These are phyloP conservation scores for Hypolimnas misippus DNA, from an alignment of 2,888 invertebrate species.

Conservation along the genomic window DNA sequence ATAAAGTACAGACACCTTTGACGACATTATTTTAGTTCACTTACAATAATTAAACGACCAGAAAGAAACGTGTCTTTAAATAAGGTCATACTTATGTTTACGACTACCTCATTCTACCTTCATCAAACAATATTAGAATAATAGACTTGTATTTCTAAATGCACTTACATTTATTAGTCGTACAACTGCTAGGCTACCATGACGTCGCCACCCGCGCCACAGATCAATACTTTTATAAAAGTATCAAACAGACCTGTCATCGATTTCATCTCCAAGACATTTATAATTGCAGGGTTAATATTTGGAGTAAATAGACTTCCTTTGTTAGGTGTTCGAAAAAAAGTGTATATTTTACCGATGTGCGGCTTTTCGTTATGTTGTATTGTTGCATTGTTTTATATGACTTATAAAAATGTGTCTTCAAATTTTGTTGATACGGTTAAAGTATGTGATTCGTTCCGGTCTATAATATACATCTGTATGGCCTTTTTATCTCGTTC, in stretches of 20 bases:
- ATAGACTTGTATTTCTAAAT: too few relatives aligned
- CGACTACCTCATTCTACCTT: too few relatives aligned
- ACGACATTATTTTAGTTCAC: background rate
- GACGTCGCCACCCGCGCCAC: constrained; percentile 35
- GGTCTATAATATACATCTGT: background rate
- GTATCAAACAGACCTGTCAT: constrained; percentile 23
- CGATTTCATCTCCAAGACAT: constrained; percentile 37
- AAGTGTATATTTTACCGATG: background rate
- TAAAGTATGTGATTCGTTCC: background rate
- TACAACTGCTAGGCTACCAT: background rate
- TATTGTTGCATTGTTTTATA: too few relatives aligned
- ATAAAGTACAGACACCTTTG: too few relatives aligned
- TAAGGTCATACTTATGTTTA: background rate
- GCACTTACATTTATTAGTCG: constrained; percentile 14
- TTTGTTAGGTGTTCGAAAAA: background rate
- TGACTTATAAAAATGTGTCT: too few relatives aligned
- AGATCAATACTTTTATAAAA: constrained; percentile 34
- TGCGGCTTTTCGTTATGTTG: background rate
- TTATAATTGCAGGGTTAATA: constrained; percentile 5
- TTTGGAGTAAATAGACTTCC: constrained; percentile 13
- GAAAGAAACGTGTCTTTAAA: background rate
- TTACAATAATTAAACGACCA: background rate
- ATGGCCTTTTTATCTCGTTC: background rate
- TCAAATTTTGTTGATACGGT: background rate
- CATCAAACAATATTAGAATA: too few relatives aligned